Evolutionary conservation across 2,797 vertebrate species (phyloP).

Genomic region (Eleutherodactylus coqui): DNA sequence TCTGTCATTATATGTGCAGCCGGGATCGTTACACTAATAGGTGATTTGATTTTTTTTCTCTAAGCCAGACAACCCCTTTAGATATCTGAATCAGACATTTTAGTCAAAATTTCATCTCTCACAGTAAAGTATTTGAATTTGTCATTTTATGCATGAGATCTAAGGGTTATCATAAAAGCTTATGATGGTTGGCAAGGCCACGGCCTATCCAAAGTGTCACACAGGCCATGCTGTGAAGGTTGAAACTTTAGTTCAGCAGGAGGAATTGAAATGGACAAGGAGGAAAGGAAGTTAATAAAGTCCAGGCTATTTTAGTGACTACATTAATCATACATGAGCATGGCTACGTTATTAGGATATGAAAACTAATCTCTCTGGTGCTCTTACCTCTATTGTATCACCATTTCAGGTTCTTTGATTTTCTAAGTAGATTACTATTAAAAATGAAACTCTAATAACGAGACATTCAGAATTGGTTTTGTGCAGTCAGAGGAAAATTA

Average conservation of each 20-base stretch:
- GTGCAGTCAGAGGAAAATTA: constrained; percentile 25
- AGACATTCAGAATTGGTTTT: constrained; percentile 33
- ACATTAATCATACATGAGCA: constrained; percentile 52
- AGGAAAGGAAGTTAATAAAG: constrained; percentile 42
- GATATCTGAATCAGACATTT: neutral
- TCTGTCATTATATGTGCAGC: too few relatives aligned
- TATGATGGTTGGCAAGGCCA: neutral
- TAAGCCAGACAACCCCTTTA: neutral
- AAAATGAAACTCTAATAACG: constrained; percentile 47
- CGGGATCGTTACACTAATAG: too few relatives aligned
- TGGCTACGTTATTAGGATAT: constrained; percentile 41
- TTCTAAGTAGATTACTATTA: constrained; percentile 53
- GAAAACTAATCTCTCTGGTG: constrained; percentile 37
- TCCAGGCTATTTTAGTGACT: constrained; percentile 42
- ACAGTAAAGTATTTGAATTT: neutral
- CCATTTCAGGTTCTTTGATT: constrained; percentile 44
- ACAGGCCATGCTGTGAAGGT: neutral
- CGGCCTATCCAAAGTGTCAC: neutral
- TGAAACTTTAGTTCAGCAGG: neutral
- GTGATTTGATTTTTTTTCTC: neutral
- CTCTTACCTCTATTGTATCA: constrained; percentile 43
- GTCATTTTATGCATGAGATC: neutral
- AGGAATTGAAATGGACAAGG: constrained; percentile 32
- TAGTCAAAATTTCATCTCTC: neutral
- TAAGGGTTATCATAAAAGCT: neutral